A percentile compares a stretch with the other conserved stretches of the same genome.
Evolutionary conservation across 2,797 vertebrate genomes (phyloP).

Genomic region (Platyrinchus mystaceus): DNA sequence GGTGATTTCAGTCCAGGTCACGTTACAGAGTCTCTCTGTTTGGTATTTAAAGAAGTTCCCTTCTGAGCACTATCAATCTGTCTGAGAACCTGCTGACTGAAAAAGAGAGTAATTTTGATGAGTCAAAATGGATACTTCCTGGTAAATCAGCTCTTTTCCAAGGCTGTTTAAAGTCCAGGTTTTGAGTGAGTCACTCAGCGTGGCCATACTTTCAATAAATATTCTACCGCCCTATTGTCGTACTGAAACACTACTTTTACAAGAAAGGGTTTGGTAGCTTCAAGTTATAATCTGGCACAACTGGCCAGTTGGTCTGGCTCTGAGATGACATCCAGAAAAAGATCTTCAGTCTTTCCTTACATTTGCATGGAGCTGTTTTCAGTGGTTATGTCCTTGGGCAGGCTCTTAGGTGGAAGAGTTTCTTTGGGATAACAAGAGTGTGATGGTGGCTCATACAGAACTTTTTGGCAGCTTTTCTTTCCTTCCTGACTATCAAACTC

Average conservation of each 20-base stretch:
- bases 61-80: not conserved
- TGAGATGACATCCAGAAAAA: not conserved
- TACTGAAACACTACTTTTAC: not conserved
- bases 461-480: not conserved
- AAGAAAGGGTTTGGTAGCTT: not conserved
- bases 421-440: not conserved
- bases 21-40: not conserved
- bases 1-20: not conserved
- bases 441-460: rapidly evolving
- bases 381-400: not conserved
- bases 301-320: not conserved
- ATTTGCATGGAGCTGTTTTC: not conserved
- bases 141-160: not conserved
- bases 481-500: not conserved
- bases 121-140: not conserved
- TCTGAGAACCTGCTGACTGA: not conserved
- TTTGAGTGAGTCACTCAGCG: not conserved
- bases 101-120: not conserved
- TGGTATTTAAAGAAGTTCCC: not conserved
- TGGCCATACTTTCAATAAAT: not conserved
- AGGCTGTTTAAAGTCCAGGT: not conserved
- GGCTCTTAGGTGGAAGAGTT: not conserved
- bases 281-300: not conserved
- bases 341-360: not conserved
- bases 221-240: not conserved